These are phyloP conservation scores for Phylloscopus collybita DNA, from an alignment of 2,797 vertebrate genomes.

Conservation along the genomic window DNA sequence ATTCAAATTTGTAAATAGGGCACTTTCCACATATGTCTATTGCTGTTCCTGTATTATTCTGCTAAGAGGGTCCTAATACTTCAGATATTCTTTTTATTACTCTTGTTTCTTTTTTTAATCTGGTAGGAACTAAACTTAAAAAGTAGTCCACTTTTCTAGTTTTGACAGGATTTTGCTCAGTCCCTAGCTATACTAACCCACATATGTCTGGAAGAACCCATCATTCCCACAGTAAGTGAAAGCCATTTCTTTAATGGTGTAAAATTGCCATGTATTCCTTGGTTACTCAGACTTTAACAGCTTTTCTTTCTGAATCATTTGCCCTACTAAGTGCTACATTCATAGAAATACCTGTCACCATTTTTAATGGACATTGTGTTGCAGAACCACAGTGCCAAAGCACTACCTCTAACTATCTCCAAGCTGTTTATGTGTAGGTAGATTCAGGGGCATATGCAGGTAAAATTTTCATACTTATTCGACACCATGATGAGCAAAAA, in stretches of 20 bases:
- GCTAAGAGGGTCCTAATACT: not conserved
- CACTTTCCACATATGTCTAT: not conserved
- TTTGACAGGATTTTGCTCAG: not conserved
- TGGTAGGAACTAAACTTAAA: not conserved
- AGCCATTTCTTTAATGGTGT: not conserved
- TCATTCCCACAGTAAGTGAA: not conserved
- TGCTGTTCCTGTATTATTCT: not conserved
- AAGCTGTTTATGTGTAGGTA: not conserved
- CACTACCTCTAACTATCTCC: not conserved
- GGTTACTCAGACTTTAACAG: not conserved
- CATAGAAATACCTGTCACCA: not conserved
- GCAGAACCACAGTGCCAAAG: not conserved
- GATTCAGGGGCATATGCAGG: not conserved
- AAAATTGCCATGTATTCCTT: not conserved
- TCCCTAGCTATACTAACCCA: not conserved
- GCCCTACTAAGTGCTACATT: not conserved
- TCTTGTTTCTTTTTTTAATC: not conserved
- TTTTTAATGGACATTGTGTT: not conserved
- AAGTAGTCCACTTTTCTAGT: not conserved
- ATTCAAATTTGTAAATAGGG: not conserved
- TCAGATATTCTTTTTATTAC: not conserved
- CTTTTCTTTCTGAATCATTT: conserved; percentile 10
- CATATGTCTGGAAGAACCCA: not conserved
- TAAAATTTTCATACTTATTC: not conserved
- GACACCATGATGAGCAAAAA: not conserved